Base-by-base conservation (phyloP, 2,888 invertebrate genomes). In the Notodonta dromedarius region DNA sequence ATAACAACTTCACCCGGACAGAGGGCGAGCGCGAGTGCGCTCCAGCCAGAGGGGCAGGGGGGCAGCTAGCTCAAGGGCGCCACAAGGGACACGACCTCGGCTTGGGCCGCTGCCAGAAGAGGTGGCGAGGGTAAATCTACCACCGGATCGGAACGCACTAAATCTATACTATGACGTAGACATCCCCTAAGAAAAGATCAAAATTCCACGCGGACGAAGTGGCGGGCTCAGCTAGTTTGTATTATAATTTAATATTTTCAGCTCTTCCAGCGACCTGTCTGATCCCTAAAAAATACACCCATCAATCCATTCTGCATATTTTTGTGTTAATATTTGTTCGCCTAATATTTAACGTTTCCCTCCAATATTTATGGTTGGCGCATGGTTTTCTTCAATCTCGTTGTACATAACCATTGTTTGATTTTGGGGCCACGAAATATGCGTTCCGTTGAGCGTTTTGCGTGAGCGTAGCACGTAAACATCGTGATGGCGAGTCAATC, bases 321-420 rank as follows among this genome's bases (percentile, higher is more conserved):
- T 56, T 46, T 50, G 48, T 58, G 59, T 70, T 51, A 63, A 65
- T 65, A 63, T 62, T 62, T 57, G 24, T 66, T 58, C 58, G 56
- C 57, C 60, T 59, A 66, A 71, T 74, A 71, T 69, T 70, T 70
- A 68, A 66, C 66, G 68, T 73, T 56, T n/a, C 56, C 42, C 16
- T 52, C 14, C 79, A 80, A 83, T 87, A 82, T 89, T 88, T 86
- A 85, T 81, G 76, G 66, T 59, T 61, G 53, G 61, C 62, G 79
- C 69, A 80, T 86, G 87, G 84, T 86, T 85, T 84, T 59, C 77
- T 65, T 90, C 89, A 87, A 74, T 73, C 74, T 63, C 65, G 68
- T 65, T 71, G 74, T 70, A 73, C 74, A 67, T 69, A 66, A 60
- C 71, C 64, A 81, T 83, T 83, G 82, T 84, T 76, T 69, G 39